Evolutionary conservation across 2,888 invertebrate species (phyloP).

Genomic region (Tipula unca): DNA sequence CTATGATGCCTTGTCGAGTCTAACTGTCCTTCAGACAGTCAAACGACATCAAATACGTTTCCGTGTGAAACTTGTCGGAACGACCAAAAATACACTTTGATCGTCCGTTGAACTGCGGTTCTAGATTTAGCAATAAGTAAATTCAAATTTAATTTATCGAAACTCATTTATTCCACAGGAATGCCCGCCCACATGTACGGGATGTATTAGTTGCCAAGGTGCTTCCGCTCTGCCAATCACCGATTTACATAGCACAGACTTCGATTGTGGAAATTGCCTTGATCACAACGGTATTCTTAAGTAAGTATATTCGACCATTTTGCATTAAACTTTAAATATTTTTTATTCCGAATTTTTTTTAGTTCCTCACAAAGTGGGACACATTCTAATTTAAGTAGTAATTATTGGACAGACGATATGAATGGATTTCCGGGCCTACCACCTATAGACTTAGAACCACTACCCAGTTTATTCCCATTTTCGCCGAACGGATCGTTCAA

Average conservation of each 20-base stretch:
- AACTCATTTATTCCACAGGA: constrained; percentile 32
- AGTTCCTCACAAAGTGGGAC: constrained; percentile 29
- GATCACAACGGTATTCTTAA: constrained; percentile 32
- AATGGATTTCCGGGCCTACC: constrained; percentile 75
- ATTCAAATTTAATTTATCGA: no score
- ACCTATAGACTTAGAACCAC: constrained; percentile 74
- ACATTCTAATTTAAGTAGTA: constrained; percentile 33
- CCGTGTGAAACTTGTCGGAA: no score
- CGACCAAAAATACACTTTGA: no score
- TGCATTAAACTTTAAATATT: no score
- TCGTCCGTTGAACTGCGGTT: no score
- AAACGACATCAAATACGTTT: no score
- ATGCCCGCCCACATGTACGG: constrained; percentile 42
- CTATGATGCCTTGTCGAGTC: no score
- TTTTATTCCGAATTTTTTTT: not conserved
- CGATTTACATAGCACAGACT: constrained; percentile 39
- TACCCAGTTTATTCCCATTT: constrained; percentile 79
- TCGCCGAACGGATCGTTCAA: constrained; percentile 73
- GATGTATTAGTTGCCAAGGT: constrained; percentile 42
- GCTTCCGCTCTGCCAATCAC: constrained; percentile 40
- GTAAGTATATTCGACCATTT: constrained; percentile 21
- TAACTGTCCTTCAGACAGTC: no score
- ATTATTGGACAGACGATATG: constrained; percentile 62
- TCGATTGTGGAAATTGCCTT: constrained; percentile 43
- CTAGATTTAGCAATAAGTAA: no score